Evolutionary conservation across 2,888 invertebrate species (phyloP), one percentile per base, ranked within the genome.

Genomic region (Drosophila rubida): DNA sequence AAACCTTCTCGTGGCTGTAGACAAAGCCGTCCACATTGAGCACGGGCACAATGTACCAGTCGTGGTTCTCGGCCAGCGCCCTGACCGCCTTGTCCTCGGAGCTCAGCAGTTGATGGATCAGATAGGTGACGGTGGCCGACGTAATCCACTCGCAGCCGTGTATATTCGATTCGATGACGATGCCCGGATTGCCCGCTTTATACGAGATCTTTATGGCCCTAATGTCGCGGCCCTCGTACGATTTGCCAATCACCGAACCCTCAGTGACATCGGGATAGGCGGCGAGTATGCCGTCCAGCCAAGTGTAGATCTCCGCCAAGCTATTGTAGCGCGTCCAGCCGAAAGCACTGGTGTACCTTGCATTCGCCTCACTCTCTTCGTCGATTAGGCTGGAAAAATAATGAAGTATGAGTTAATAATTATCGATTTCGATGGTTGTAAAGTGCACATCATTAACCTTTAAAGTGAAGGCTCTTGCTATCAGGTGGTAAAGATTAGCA

Each of bases 1-100:
- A n/a, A n/a, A n/a, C 95, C 60, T 89, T 91, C 6, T 93, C 93
- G 76, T 94, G 94, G 0, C 94, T 93, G 77, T 94, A 95, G 1
- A 87, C 93, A 83, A 95, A 96, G n/a, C 96, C 96, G 92, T 96
- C 96, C 23, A 95, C 95, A 89, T 96, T 96, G 0, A 93, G 89
- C 0, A 95, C 93, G 0, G 96, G 96, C 60, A 96, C 93, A 65
- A 96, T 93, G 80, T 95, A 95, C 95, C 95, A 96, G 74, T 96
- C 94, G 74, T 95, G 94, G 45, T 92, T 92, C 75, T 95, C 94
- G 4, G 95, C 94, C 78, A 95, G 89, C 1, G 91, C 83, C 23
- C 94, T 92, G 0, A 94, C 92, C 30, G 91, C 90, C 2, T 93
- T 83, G 78, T 95, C 93, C 0, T 80, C 85, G 46, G 94, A 94